phyloP scores from a whole-genome alignment of 1,140 invertebrate species.

The Apis florea region DNA sequence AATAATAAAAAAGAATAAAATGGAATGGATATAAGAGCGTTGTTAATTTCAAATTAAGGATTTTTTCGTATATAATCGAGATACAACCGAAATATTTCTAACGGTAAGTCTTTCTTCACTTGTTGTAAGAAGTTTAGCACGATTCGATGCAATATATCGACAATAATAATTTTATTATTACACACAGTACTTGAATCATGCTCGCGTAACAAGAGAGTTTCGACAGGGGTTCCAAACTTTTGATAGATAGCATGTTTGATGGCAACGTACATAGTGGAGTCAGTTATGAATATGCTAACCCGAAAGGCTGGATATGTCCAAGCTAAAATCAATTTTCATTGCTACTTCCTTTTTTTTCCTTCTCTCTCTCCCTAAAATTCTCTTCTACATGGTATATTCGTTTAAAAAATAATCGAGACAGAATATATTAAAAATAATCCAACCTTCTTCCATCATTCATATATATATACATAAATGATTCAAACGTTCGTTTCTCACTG shows the following conservation, averaged over 20 bases:
- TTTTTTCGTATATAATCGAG: no score
- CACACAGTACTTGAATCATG: background rate
- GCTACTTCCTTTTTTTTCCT: background rate
- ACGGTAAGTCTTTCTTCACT: background rate
- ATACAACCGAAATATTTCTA: no score
- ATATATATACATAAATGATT: background rate
- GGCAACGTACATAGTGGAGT: background rate
- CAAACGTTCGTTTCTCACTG: background rate
- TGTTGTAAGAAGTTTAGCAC: background rate
- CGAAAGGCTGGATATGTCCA: background rate
- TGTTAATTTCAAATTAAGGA: no score
- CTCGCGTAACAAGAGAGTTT: background rate
- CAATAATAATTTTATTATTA: background rate
- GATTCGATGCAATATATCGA: background rate
- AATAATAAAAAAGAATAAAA: no score
- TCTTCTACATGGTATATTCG: background rate
- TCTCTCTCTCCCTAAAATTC: conserved; percentile 5
- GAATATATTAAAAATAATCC: background rate
- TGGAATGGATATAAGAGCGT: no score
- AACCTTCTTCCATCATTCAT: background rate
- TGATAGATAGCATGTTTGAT: conserved; percentile 5
- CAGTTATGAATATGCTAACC: conserved; percentile 28
- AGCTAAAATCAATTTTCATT: conserved; percentile 8
- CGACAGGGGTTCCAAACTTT: conserved; percentile 8
- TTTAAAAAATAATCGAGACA: background rate